Percentiles rank a stretch among this genome's conserved stretches.
phyloP scores from a whole-genome alignment of 2,113 vertebrate genomes.

The Okapia johnstoni region DNA sequence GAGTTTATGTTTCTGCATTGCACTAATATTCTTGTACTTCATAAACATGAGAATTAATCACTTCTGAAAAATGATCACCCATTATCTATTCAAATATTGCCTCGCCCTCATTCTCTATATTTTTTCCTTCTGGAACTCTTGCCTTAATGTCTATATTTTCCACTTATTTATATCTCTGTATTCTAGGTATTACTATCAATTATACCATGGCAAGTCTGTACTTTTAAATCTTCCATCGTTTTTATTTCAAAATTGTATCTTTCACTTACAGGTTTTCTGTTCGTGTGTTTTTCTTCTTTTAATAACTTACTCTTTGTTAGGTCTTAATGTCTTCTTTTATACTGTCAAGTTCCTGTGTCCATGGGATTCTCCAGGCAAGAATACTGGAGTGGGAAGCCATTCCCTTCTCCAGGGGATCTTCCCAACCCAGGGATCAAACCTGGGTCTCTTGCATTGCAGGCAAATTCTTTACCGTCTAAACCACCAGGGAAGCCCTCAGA shows the following conservation, averaged over 20 bases:
- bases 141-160: not conserved
- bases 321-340: not conserved
- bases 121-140: not conserved
- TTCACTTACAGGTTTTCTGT: not conserved
- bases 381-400: not conserved
- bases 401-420: not conserved
- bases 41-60: not conserved
- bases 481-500: not conserved
- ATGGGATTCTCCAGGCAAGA: not conserved
- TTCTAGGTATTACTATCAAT: not conserved
- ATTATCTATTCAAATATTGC: not conserved
- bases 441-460: not conserved
- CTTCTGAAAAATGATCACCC: not conserved
- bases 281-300: not conserved
- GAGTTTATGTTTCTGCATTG: not conserved
- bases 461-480: not conserved
- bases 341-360: not conserved
- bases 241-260: not conserved
- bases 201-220: not conserved
- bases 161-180: not conserved
- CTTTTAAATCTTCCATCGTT: not conserved
- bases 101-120: not conserved
- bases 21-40: not conserved
- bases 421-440: not conserved
- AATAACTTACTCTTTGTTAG: not conserved